Percentiles rank a stretch among this genome's conserved stretches.
These are phyloP conservation scores for Protosalanx chinensis DNA, from an alignment of 2,797 vertebrate genomes.

Conservation along the genomic window DNA sequence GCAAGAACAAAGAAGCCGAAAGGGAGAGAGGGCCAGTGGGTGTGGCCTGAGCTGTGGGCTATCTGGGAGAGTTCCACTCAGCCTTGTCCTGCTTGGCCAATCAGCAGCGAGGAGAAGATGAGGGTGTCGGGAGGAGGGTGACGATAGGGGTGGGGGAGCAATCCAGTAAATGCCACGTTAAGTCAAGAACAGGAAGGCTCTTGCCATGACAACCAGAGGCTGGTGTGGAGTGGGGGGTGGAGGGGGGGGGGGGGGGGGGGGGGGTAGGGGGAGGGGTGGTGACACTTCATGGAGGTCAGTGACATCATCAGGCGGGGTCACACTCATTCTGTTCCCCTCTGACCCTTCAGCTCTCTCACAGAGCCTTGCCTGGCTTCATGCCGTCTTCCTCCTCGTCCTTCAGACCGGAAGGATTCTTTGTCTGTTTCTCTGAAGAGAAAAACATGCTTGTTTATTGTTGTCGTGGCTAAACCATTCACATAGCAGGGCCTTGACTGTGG, in stretches of 20 bases:
- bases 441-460: too few relatives aligned
- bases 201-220: background rate
- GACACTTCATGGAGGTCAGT: slow-evolving; percentile 38
- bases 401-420: too few relatives aligned
- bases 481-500: too few relatives aligned
- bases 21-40: background rate
- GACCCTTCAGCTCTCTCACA: background rate
- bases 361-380: slow-evolving; percentile 5
- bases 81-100: background rate
- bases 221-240: slow-evolving; percentile 14
- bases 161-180: slow-evolving; percentile 23
- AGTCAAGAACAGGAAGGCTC: slow-evolving; percentile 22
- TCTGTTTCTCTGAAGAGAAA: too few relatives aligned
- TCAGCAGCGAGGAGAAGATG: too few relatives aligned
- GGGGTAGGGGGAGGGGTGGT: slow-evolving; percentile 7
- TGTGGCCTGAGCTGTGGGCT: background rate
- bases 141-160: too few relatives aligned
- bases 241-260: background rate
- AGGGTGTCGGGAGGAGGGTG: background rate
- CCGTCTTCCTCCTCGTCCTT: background rate
- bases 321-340: background rate
- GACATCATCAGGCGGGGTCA: background rate
- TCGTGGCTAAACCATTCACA: too few relatives aligned
- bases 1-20: slow-evolving; percentile 6
- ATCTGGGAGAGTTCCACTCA: background rate